Percentiles rank a stretch among this genome's conserved stretches.
These are phyloP conservation scores for Lasiommata megera DNA, from an alignment of 2,888 invertebrate species.

Conservation along the genomic window DNA sequence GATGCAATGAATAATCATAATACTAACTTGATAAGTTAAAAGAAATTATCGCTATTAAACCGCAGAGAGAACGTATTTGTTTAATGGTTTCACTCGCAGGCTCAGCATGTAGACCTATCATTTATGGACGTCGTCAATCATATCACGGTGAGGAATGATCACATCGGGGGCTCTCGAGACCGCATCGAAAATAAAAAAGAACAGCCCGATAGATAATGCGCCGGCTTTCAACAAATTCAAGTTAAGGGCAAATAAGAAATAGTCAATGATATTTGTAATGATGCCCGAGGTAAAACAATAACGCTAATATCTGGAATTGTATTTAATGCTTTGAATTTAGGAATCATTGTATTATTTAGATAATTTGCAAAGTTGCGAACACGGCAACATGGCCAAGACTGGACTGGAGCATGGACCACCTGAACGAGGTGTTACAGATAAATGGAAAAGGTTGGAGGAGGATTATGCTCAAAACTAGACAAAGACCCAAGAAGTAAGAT, in stretches of 20 bases:
- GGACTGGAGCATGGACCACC: no score
- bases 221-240: conserved; percentile 36
- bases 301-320: no score
- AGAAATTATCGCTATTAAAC: conserved; percentile 69
- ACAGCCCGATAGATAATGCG: conserved; percentile 47
- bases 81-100: conserved; percentile 46
- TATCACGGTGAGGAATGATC: conserved; percentile 13
- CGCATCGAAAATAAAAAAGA: conserved; percentile 37
- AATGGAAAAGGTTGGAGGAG: no score
- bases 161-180: conserved; percentile 39
- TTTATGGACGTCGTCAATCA: conserved; percentile 57
- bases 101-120: conserved; percentile 54
- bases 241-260: conserved; percentile 1
- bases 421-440: no score
- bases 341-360: no score
- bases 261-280: background rate
- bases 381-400: no score
- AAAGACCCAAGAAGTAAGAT: no score
- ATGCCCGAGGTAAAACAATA: no score
- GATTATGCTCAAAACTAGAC: no score
- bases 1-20: conserved; percentile 41
- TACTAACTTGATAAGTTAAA: conserved; percentile 50
- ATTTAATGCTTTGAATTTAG: no score
- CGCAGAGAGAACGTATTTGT: conserved; percentile 51
- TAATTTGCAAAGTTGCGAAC: no score